phyloP scores from a whole-genome alignment of 2,113 vertebrate genomes.

The Pseudorhombus dupliciocellatus region DNA sequence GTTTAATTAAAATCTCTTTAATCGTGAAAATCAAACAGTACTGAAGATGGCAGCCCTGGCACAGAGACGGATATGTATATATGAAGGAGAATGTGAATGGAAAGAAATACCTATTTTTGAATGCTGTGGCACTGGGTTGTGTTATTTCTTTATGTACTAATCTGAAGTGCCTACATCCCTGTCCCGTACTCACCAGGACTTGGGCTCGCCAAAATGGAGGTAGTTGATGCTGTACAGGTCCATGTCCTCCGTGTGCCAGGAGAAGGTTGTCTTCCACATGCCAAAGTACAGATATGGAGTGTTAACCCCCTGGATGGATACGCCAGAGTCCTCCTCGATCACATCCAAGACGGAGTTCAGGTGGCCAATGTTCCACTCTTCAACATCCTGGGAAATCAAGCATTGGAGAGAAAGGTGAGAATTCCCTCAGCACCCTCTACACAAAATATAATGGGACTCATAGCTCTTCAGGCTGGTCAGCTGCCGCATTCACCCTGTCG shows the following conservation, averaged over 20 bases:
- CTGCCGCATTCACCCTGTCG: background rate
- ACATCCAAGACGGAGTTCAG: slow-evolving; percentile 95
- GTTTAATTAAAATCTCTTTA: slow-evolving; percentile 20
- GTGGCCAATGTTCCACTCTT: slow-evolving; percentile 95
- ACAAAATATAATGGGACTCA: background rate
- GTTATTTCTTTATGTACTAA: background rate
- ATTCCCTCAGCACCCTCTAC: background rate
- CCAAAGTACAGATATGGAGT: slow-evolving; percentile 97
- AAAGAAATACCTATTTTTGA: background rate
- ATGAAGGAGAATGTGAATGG: no score
- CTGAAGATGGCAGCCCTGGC: background rate
- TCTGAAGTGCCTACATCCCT: background rate
- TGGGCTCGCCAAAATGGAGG: slow-evolving; percentile 96
- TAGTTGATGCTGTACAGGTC: slow-evolving; percentile 99
- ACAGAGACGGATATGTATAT: background rate
- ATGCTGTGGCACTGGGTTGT: background rate
- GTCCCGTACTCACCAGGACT: slow-evolving; percentile 89
- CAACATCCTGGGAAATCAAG: slow-evolving; percentile 82
- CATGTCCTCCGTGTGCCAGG: slow-evolving; percentile 99
- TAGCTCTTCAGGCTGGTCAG: background rate
- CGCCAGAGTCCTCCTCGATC: slow-evolving; percentile 93
- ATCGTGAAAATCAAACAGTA: background rate
- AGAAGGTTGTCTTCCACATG: slow-evolving; percentile 99
- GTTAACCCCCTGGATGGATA: slow-evolving; percentile 97
- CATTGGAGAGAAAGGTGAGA: slow-evolving; percentile 6